A percentile compares a stretch with the other conserved stretches of the same genome.
Conservation (phyloP, 2,113 vertebrate genomes). For the Protomyctophum bolini region DNA sequence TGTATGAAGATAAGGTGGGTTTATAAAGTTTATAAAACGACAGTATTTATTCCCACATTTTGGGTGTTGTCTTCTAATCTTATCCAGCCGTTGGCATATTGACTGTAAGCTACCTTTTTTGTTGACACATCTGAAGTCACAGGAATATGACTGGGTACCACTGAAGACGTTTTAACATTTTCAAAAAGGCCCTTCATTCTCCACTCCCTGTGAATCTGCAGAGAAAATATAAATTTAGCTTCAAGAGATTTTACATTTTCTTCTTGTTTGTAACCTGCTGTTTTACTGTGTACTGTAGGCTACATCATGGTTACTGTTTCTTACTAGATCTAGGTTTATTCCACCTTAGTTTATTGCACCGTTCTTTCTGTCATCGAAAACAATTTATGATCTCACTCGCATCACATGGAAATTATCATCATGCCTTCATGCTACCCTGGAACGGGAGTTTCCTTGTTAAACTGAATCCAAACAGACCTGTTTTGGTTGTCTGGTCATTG, state of each 20-base stretch:
- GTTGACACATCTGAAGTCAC: too few relatives aligned
- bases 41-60: too few relatives aligned
- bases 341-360: neutral
- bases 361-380: constrained; percentile 13
- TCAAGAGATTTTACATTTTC: neutral
- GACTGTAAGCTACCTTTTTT: too few relatives aligned
- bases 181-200: too few relatives aligned
- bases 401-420: constrained; percentile 42
- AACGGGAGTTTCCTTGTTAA: constrained; percentile 18
- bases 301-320: neutral
- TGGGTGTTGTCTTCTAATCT: too few relatives aligned
- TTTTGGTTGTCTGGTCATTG: constrained; percentile 40
- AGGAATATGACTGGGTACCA: too few relatives aligned
- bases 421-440: constrained; percentile 16
- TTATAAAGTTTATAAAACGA: too few relatives aligned
- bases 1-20: too few relatives aligned
- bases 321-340: neutral
- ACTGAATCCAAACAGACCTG: constrained; percentile 34
- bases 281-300: neutral
- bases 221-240: too few relatives aligned
- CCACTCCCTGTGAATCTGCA: too few relatives aligned
- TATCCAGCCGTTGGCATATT: too few relatives aligned
- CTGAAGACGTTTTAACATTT: too few relatives aligned
- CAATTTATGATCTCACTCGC: constrained; percentile 27
- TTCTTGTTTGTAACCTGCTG: neutral